These are phyloP conservation scores for Eumeta japonica DNA, from an alignment of 1,140 invertebrate species.

Conservation along the genomic window DNA sequence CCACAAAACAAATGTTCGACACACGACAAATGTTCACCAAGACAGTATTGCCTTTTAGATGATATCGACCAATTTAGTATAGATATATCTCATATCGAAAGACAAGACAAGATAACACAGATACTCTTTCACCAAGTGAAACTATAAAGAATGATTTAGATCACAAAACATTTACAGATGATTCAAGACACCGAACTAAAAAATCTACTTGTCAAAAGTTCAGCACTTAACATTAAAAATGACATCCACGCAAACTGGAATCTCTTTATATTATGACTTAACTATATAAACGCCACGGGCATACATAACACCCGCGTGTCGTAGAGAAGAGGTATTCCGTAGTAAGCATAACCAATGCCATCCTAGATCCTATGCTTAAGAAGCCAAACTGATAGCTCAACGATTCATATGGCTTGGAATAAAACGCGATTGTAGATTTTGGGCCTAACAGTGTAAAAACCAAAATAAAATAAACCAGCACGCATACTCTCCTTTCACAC, in stretches of 20 bases:
- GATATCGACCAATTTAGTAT: conserved; percentile 4
- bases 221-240: too few relatives aligned
- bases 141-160: not conserved
- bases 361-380: conserved; percentile 24
- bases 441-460: conserved; percentile 17
- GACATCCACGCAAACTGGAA: not conserved
- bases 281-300: conserved; percentile 12
- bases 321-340: conserved; percentile 23
- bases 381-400: conserved; percentile 27
- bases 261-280: conserved; percentile 16
- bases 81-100: conserved; percentile 2
- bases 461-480: conserved; percentile 21
- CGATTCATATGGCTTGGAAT: conserved; percentile 46
- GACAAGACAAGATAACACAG: too few relatives aligned
- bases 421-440: conserved; percentile 23
- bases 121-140: conserved; percentile 2
- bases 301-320: conserved; percentile 17
- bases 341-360: conserved; percentile 27
- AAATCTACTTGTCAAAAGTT: too few relatives aligned
- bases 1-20: too few relatives aligned
- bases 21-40: conserved; percentile 11
- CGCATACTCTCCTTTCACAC: conserved; percentile 13
- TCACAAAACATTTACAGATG: not conserved
- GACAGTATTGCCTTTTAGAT: conserved; percentile 3
- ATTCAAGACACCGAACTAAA: conserved; percentile 2